These are phyloP conservation scores for Heterodera carotae DNA, from an alignment of 1,140 invertebrate species.

Conservation along the genomic window DNA sequence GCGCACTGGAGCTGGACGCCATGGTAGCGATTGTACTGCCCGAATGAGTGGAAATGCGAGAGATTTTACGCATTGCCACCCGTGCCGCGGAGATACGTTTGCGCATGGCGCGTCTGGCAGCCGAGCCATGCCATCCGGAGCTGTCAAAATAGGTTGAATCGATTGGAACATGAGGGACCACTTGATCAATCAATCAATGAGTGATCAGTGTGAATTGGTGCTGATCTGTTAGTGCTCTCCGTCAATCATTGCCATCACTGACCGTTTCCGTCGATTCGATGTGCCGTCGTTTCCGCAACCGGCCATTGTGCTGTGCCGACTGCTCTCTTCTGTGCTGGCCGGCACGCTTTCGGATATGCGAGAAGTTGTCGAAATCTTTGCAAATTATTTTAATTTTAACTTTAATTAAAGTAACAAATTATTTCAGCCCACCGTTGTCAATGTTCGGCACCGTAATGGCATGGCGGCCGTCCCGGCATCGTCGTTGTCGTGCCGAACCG, in stretches of 20 bases:
- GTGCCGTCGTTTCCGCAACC: not conserved
- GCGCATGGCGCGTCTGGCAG: conserved; percentile 48
- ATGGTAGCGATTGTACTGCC: not conserved
- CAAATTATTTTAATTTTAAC: no score
- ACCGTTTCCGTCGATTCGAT: not conserved
- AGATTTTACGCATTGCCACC: conserved; percentile 53
- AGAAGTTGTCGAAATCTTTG: no score
- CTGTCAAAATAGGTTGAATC: no score
- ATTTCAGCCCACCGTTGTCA: not conserved
- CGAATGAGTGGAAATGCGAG: conserved; percentile 24
- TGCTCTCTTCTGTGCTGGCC: not conserved
- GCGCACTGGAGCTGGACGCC: conserved; percentile 5
- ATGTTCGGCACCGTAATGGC: not conserved
- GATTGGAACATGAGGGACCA: no score
- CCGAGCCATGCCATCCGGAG: conserved; percentile 4
- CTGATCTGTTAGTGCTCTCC: no score
- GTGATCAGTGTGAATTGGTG: not conserved
- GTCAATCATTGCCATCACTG: not conserved
- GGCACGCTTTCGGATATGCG: not conserved
- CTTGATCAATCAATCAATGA: conserved; percentile 4
- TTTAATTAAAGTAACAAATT: no score
- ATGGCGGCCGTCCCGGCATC: not conserved
- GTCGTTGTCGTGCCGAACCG: not conserved
- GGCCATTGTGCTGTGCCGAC: conserved; percentile 3
- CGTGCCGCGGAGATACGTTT: conserved; percentile 49